Evolutionary conservation across 1,140 invertebrate species (phyloP).

Genomic region (Drosophila suzukii): DNA sequence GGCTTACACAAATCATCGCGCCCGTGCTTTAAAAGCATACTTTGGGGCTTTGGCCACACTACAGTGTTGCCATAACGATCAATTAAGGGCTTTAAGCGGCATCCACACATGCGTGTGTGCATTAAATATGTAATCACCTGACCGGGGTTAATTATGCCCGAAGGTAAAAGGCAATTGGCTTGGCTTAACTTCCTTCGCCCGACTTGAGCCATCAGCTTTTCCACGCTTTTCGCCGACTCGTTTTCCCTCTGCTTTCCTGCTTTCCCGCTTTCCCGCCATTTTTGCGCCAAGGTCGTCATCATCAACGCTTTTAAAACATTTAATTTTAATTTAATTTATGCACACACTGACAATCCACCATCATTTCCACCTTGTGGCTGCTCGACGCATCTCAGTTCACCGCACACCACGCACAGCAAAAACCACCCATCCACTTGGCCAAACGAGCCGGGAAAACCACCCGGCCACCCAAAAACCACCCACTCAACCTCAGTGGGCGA

Average conservation of each 20-base stretch:
- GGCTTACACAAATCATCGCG: slow-evolving; percentile 31
- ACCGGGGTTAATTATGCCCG: slow-evolving; percentile 54
- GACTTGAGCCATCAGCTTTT: slow-evolving; percentile 36
- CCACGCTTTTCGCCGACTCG: neutral
- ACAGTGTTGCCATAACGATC: slow-evolving; percentile 48
- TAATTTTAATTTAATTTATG: slow-evolving; percentile 82
- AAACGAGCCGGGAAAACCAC: neutral
- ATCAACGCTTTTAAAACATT: slow-evolving; percentile 67
- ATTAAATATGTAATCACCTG: slow-evolving; percentile 57
- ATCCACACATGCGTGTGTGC: slow-evolving; percentile 26
- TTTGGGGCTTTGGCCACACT: slow-evolving; percentile 14
- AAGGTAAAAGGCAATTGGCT: slow-evolving; percentile 61
- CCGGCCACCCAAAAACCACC: neutral
- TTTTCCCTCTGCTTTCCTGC: neutral
- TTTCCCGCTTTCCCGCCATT: neutral
- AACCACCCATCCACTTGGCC: neutral
- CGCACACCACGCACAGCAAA: slow-evolving; percentile 22
- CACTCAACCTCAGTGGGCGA: slow-evolving; percentile 40
- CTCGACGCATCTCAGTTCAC: slow-evolving; percentile 24
- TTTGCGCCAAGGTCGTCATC: slow-evolving; percentile 3
- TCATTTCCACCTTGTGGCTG: slow-evolving; percentile 35
- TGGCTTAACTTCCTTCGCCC: slow-evolving; percentile 30
- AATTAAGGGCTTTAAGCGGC: slow-evolving; percentile 51
- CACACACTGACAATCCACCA: slow-evolving; percentile 49
- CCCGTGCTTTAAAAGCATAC: slow-evolving; percentile 21